These are phyloP conservation scores for Mus caroli DNA, from an alignment of 2,797 vertebrate species.

Conservation along the genomic window DNA sequence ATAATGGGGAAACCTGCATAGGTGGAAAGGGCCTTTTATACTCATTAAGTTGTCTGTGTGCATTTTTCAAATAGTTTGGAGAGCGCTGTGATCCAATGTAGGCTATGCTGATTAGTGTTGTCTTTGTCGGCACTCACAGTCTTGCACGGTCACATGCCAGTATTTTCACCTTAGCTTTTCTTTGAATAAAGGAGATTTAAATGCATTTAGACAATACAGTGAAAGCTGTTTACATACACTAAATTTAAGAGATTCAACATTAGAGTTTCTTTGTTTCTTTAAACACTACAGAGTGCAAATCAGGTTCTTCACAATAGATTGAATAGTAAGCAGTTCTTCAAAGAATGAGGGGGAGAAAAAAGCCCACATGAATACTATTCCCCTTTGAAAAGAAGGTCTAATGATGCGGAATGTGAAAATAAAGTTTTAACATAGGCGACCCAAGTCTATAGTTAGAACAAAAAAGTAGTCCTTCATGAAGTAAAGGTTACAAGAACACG, in stretches of 20 bases:
- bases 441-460: constrained; percentile 94
- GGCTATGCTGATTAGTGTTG: constrained; percentile 98
- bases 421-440: constrained; percentile 92
- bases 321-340: constrained; percentile 91
- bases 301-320: constrained; percentile 96
- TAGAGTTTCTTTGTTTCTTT: constrained; percentile 91
- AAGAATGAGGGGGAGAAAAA: constrained; percentile 69
- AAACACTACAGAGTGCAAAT: constrained; percentile 99
- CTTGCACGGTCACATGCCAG: constrained; percentile 94
- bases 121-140: constrained; percentile 95
- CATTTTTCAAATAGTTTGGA: constrained; percentile 90
- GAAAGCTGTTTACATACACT: constrained; percentile 96
- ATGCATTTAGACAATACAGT: constrained; percentile 96
- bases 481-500: constrained; percentile 91
- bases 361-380: constrained; percentile 94
- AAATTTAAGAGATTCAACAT: constrained; percentile 96
- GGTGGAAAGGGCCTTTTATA: constrained; percentile 92
- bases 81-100: constrained; percentile 94
- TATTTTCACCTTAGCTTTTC: constrained; percentile 91
- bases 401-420: constrained; percentile 98
- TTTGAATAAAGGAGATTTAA: constrained; percentile 96
- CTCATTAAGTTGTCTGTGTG: constrained; percentile 92
- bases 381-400: constrained; percentile 93
- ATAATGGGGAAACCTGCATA: constrained; percentile 92
- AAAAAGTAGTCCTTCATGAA: constrained; percentile 97